These are phyloP conservation scores for Acleris holmiana DNA, from an alignment of 2,888 invertebrate species.

Conservation along the genomic window DNA sequence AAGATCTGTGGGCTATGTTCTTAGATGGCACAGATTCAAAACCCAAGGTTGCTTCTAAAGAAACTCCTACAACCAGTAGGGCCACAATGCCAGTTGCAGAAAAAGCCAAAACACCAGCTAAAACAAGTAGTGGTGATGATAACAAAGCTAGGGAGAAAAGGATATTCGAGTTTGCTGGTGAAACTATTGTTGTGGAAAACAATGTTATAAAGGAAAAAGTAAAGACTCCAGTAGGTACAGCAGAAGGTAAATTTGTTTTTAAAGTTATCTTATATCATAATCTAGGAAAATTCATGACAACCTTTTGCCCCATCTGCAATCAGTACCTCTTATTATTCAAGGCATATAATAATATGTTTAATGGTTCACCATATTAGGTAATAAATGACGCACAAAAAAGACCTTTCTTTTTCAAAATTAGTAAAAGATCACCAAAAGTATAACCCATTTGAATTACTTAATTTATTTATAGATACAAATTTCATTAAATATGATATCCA, in stretches of 20 bases:
- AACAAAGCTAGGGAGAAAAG: constrained; percentile 85
- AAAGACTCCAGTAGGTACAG: constrained; percentile 59
- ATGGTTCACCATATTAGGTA: too few species aligned
- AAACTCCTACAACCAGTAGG: constrained; percentile 43
- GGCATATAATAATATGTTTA: too few species aligned
- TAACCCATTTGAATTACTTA: too few species aligned
- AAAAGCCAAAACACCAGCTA: constrained; percentile 41
- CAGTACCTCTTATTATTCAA: too few species aligned
- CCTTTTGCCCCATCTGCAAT: too few species aligned
- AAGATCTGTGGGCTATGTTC: constrained; percentile 92
- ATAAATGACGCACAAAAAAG: too few species aligned
- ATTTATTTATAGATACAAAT: too few species aligned
- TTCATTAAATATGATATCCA: too few species aligned
- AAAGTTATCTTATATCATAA: too few species aligned
- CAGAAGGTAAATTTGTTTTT: constrained; percentile 54
- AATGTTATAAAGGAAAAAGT: constrained; percentile 71
- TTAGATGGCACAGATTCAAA: constrained; percentile 87
- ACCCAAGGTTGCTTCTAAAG: constrained; percentile 50
- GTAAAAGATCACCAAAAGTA: too few species aligned
- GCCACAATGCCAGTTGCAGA: constrained; percentile 41
- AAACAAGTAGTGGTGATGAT: constrained; percentile 51
- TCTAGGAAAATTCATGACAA: too few species aligned
- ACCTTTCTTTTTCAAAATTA: too few species aligned
- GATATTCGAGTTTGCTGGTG: constrained; percentile 94
- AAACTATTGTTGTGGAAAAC: constrained; percentile 86